A percentile compares a stretch with the other conserved stretches of the same genome.
Evolutionary conservation across 2,888 invertebrate species (phyloP).

Genomic region (Pristionchus arcanus): DNA sequence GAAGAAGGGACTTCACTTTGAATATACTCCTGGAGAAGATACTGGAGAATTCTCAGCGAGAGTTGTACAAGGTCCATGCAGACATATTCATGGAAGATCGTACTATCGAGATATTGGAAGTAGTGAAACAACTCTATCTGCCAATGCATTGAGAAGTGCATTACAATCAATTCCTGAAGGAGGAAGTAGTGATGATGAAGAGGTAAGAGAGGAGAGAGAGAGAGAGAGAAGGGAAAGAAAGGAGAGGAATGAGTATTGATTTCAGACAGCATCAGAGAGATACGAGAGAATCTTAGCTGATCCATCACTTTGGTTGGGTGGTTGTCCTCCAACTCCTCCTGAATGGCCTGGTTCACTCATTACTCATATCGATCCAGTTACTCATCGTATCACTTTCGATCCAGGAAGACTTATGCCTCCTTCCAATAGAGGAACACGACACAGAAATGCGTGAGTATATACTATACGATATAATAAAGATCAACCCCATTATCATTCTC

Average conservation of each 20-base stretch:
- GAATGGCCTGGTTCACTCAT: constrained; percentile 15
- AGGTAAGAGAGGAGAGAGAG: neutral
- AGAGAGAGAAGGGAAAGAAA: neutral
- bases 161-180: constrained; percentile 51
- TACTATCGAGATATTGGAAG: neutral
- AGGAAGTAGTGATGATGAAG: constrained; percentile 54
- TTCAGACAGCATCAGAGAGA: constrained; percentile 21
- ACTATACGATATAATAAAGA: neutral
- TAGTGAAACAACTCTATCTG: neutral
- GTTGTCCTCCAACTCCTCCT: neutral
- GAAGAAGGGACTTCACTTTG: constrained; percentile 21
- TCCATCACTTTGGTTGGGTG: constrained; percentile 9
- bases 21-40: constrained; percentile 1
- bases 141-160: neutral
- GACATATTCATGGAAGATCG: neutral
- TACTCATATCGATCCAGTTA: constrained; percentile 6
- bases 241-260: neutral
- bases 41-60: neutral
- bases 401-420: neutral
- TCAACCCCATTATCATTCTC: neutral
- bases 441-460: constrained; percentile 10
- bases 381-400: constrained; percentile 8
- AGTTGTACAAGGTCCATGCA: neutral
- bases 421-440: neutral
- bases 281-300: neutral